phyloP scores from a whole-genome alignment of 2,113 vertebrate species.

The Epinephelus fuscoguttatus region DNA sequence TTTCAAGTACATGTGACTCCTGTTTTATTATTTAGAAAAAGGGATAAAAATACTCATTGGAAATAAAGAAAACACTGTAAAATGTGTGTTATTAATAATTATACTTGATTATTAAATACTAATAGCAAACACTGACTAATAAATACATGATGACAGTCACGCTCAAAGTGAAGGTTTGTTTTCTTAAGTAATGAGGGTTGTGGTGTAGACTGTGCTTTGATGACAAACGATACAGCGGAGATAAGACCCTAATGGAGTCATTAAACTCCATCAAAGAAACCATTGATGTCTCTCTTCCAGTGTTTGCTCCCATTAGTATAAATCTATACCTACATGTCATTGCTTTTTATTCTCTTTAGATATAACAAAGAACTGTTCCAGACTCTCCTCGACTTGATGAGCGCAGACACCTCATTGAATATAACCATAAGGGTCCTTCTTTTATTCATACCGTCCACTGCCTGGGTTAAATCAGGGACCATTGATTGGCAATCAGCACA shows the following conservation, averaged over 20 bases:
- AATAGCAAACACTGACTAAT: slow-evolving; percentile 8
- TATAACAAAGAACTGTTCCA: slow-evolving; percentile 36
- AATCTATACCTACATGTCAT: slow-evolving; percentile 63
- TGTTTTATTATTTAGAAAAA: neutral
- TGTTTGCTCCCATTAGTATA: slow-evolving; percentile 68
- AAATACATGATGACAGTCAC: slow-evolving; percentile 33
- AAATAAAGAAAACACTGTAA: neutral
- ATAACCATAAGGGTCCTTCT: slow-evolving; percentile 52
- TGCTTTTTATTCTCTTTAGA: slow-evolving; percentile 52
- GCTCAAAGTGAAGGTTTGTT: slow-evolving; percentile 21
- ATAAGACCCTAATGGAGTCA: slow-evolving; percentile 69
- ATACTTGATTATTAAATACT: slow-evolving; percentile 29
- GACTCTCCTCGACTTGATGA: slow-evolving; percentile 39
- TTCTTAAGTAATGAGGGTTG: slow-evolving; percentile 42
- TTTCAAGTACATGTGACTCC: neutral
- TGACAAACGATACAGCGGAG: slow-evolving; percentile 49
- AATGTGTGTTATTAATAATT: neutral
- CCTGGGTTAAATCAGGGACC: slow-evolving; percentile 69
- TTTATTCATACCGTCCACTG: slow-evolving; percentile 70
- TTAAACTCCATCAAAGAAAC: slow-evolving; percentile 69
- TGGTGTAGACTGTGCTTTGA: slow-evolving; percentile 52
- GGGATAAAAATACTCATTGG: neutral
- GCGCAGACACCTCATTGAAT: slow-evolving; percentile 54
- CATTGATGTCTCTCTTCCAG: slow-evolving; percentile 52
- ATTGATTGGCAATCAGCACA: slow-evolving; percentile 81